A percentile compares a stretch with the other conserved stretches of the same genome.
These are phyloP conservation scores for Lapara coniferarum DNA, from an alignment of 2,888 invertebrate genomes.

Conservation along the genomic window DNA sequence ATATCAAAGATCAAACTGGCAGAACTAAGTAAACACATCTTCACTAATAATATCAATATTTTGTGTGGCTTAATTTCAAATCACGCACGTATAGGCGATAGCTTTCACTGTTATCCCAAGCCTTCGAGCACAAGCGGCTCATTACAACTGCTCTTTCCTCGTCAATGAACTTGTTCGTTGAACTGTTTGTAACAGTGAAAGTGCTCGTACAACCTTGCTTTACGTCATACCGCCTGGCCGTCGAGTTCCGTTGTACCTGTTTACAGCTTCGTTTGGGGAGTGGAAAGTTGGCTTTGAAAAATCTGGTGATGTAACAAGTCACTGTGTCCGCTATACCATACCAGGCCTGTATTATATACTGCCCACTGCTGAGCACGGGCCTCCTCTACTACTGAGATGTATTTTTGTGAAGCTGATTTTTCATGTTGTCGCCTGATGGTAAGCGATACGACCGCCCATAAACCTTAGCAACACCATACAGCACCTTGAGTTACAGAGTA, in stretches of 20 bases:
- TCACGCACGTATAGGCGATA: background rate
- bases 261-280: conserved; percentile 14
- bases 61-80: background rate
- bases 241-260: conserved; percentile 29
- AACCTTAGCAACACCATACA: too few species aligned
- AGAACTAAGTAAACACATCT: too few species aligned
- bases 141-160: conserved; percentile 15
- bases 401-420: too few species aligned
- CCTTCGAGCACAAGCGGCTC: conserved; percentile 24
- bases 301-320: background rate
- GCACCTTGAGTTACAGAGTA: too few species aligned
- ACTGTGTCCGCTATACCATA: too few species aligned
- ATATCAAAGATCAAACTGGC: too few species aligned
- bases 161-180: conserved; percentile 44
- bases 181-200: conserved; percentile 50
- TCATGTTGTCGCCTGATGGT: too few species aligned
- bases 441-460: too few species aligned
- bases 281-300: background rate
- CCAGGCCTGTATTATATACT: too few species aligned
- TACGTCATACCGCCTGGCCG: conserved; percentile 37
- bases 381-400: too few species aligned
- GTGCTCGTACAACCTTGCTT: conserved; percentile 39
- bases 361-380: too few species aligned
- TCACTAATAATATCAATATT: too few species aligned
- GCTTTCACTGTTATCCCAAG: conserved; percentile 26